Base-by-base conservation (phyloP, 23 tunicate species). In the Ciona savignyi region DNA sequence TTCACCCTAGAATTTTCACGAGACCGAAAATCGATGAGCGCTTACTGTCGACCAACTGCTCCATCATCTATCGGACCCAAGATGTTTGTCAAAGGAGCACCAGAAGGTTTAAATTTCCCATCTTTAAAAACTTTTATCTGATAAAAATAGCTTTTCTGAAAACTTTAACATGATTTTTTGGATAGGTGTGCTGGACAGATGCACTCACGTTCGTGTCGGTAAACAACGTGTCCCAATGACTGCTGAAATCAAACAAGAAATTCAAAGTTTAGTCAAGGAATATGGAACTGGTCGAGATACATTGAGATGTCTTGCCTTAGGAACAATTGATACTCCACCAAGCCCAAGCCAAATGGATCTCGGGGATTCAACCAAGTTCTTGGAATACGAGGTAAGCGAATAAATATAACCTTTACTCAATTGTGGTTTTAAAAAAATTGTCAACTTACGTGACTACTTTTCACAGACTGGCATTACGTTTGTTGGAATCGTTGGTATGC, bases 241-340 rank as follows among this genome's bases (percentile, higher is more conserved):
- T 35, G 81, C 90, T 1, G 90, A 69, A 29, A 79, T 95, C 73
- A 80, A 88, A 34, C 74, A 76, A 63, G 82, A 83, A 62, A 95
- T 95, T 74, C 75, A 78, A 70, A 71, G 75, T n/a, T 28, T 84
- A 9, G 77, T 83, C 34, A 90, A 79, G 32, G 96, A 87, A 80
- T 95, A 95, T 68, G 99, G 99, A 76, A 95, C 99, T 3, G 99
- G 99, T 1, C 35, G 79, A 25, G 99, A 95, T 68, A 95, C 99
- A 3, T 85, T 95, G 19, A 62, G 99, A 2, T 95, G 99, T 74
- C 62, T 95, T 30, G 99, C 99, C n/a, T 77, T 95, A 26, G 99
- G 95, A 9, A 95, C 99, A 76, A 73, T 82, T 32, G 99, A 95
- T 75, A 73, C 73, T 49, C 95, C 95, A 60, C 77, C 86, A 19